Evolutionary conservation across 2,888 invertebrate species (phyloP), one percentile per base, ranked within the genome.

Genomic region (Holacanthella duospinosa): DNA sequence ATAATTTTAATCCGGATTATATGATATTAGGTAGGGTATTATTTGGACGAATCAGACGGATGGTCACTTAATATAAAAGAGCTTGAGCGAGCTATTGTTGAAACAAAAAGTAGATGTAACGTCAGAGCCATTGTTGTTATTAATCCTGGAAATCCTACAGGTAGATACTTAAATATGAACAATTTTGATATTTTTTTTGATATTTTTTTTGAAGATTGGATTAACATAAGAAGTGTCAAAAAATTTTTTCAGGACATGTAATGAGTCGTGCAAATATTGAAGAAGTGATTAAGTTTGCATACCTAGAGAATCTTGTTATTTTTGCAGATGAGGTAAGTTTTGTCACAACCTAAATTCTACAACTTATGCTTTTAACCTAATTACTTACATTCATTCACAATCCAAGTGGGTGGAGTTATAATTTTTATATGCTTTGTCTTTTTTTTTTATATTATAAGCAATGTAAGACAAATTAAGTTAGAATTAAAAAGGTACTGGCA

Each of bases 71-170:
- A 87, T 73, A 78, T 84, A 2, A 72, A 77, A 0, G 97, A 97
- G 79, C 78, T 99, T 70, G 84, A 93, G 77, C 82, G 94, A 53
- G 76, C 94, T 0, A 77, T 85, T 48, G 76, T 77, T 0, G 89
- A 87, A 72, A 84, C 85, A 0, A 80, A 80, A 68, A 78, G 80
- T 66, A 73, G 70, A 0, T 85, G 84, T 76, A 81, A 82, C 66
- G 92, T 93, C 1, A 83, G 93, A 55, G 94, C 88, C 0, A 79
- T 99, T 61, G 93, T 92, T 43, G 84, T 99, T 65, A 99, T 99
- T 75, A 99, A 99, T 81, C 99, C 99, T 0, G 99, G 97, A 59
- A 99, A 99, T 80, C 97, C 99, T 19, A 99, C 97, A 3, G 97
- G 94, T 78, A 75, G 74, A 59, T n/a, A n/a, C 4, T 12, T 58